Evolutionary conservation across 2,113 vertebrate genomes (phyloP).

Genomic region (Sinocyclocheilus anshuiensis): DNA sequence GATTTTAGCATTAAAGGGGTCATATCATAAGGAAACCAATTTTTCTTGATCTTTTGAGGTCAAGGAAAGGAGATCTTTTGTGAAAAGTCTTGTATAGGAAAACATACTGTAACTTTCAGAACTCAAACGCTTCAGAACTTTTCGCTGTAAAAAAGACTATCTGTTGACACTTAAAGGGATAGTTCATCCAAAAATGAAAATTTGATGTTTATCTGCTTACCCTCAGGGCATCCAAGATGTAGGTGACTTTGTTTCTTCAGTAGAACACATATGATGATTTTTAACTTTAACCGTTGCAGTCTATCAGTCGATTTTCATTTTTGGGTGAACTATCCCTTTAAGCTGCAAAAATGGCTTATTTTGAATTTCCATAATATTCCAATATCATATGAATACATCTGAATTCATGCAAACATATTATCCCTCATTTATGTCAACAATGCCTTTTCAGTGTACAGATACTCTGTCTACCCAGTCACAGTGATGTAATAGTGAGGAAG

Average conservation of each 20-base stretch:
- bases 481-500: background rate
- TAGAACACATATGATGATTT: too few relatives aligned
- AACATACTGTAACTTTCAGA: background rate
- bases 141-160: too few relatives aligned
- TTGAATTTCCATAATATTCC: background rate
- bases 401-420: background rate
- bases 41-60: background rate
- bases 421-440: background rate
- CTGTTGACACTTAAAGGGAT: background rate
- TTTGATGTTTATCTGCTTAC: too few relatives aligned
- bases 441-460: background rate
- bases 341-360: background rate
- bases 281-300: too few relatives aligned
- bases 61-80: background rate
- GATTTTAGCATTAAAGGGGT: slow-evolving; percentile 1
- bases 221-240: too few relatives aligned
- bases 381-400: background rate
- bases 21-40: background rate
- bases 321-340: too few relatives aligned
- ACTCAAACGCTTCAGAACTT: background rate
- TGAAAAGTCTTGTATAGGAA: background rate
- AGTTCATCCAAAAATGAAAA: too few relatives aligned
- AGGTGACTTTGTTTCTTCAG: too few relatives aligned
- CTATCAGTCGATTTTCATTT: too few relatives aligned
- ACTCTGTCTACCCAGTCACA: background rate